phyloP scores from a whole-genome alignment of 2,113 vertebrate species.

The Spilogale gracilis region DNA sequence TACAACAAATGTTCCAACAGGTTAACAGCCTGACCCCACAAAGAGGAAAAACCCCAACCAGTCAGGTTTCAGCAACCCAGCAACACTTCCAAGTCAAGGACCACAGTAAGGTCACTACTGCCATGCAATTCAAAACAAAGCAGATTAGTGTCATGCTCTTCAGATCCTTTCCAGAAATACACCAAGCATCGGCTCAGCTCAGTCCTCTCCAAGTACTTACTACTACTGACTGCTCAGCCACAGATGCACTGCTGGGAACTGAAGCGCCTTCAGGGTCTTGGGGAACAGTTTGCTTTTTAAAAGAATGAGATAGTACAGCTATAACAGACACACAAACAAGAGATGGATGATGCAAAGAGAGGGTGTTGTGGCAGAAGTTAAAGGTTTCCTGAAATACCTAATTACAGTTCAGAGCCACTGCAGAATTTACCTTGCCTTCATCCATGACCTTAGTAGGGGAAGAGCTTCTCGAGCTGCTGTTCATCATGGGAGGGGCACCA shows the following conservation, averaged over 20 bases:
- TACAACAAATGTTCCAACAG: not conserved
- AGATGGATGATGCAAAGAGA: conserved; percentile 53
- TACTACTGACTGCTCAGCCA: conserved; percentile 87
- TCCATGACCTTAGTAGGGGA: conserved; percentile 91
- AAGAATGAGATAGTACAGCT: conserved; percentile 74
- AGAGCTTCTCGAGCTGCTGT: conserved; percentile 91
- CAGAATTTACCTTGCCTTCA: conserved; percentile 88
- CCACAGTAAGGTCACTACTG: not conserved
- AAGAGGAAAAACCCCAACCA: not conserved
- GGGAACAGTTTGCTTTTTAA: conserved; percentile 88
- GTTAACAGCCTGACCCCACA: not conserved
- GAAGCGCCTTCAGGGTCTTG: conserved; percentile 87
- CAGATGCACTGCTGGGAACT: conserved; percentile 83
- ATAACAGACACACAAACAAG: conserved; percentile 80
- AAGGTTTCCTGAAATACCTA: not conserved
- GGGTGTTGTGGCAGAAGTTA: not conserved
- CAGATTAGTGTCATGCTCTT: not conserved
- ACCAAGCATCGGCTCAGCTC: conserved; percentile 35
- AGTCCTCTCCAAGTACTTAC: conserved; percentile 90
- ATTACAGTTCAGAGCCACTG: not conserved
- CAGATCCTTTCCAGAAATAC: conserved; percentile 65
- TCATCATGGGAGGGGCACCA: conserved; percentile 65
- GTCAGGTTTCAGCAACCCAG: not conserved
- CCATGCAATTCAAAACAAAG: not conserved
- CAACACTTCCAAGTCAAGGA: not conserved